phyloP scores from a whole-genome alignment of 2,113 vertebrate species.

The Meriones unguiculatus region DNA sequence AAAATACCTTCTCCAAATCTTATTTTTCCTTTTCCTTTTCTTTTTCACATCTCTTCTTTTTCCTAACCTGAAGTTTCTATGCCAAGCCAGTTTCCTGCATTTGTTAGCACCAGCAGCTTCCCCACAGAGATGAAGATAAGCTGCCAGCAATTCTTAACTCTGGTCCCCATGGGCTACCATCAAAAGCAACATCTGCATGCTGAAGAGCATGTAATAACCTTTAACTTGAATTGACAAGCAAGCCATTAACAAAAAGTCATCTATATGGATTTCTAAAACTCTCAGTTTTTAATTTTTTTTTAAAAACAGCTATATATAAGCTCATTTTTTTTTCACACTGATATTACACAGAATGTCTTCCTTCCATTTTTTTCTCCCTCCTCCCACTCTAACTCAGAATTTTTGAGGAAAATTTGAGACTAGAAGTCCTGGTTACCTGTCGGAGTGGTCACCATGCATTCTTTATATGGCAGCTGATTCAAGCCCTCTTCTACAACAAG shows the following conservation, averaged over 20 bases:
- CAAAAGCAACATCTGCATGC: conserved; percentile 50
- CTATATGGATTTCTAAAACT: conserved; percentile 55
- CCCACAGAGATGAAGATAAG: conserved; percentile 61
- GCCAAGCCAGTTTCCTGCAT: conserved; percentile 40
- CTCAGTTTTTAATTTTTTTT: conserved; percentile 36
- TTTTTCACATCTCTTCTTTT: conserved; percentile 52
- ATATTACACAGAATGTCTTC: conserved; percentile 50
- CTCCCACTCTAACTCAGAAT: not conserved
- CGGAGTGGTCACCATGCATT: conserved; percentile 98
- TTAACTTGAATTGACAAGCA: conserved; percentile 73
- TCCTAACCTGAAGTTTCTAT: conserved; percentile 34
- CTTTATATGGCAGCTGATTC: conserved; percentile 97
- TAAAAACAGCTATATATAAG: conserved; percentile 35
- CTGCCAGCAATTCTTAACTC: conserved; percentile 65
- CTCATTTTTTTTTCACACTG: conserved; percentile 40
- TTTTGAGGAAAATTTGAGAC: conserved; percentile 52
- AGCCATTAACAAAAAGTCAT: conserved; percentile 64
- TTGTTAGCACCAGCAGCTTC: conserved; percentile 60
- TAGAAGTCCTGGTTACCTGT: conserved; percentile 88
- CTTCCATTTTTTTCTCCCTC: not conserved
- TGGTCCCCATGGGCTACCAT: conserved; percentile 15
- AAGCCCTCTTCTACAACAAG: conserved; percentile 98
- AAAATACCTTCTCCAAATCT: conserved; percentile 58
- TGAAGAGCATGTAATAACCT: conserved; percentile 69
- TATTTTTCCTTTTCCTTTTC: not conserved